Conservation (phyloP, 92 coral and sea anemone species). For the Virgularia gustaviana region DNA sequence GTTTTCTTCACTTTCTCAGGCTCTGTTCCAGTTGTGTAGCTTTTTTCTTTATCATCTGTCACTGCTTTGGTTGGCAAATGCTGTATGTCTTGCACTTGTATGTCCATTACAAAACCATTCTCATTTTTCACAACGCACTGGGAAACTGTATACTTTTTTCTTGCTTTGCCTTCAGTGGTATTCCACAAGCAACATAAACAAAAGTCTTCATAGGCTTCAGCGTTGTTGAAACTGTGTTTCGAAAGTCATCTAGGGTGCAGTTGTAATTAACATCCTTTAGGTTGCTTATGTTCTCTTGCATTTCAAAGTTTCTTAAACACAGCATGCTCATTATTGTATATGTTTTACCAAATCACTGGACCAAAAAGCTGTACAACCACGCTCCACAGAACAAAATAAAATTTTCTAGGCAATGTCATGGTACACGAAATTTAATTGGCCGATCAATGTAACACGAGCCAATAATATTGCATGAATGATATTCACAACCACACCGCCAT, state of each 20-base stretch:
- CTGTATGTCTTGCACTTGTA: not conserved
- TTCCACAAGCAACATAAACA: constrained; percentile 1
- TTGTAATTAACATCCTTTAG: not conserved
- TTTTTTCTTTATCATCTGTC: no score
- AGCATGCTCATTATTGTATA: not conserved
- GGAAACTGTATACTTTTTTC: not conserved
- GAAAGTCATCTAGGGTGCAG: not conserved
- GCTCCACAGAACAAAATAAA: no score
- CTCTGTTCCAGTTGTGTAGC: no score
- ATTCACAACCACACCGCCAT: no score
- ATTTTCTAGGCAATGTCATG: no score
- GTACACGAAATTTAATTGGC: no score
- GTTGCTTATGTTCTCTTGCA: not conserved
- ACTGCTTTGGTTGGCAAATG: no score
- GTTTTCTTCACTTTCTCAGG: no score
- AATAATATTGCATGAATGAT: no score
- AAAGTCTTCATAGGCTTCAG: not conserved
- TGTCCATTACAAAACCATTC: not conserved
- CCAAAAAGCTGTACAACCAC: not conserved
- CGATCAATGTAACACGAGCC: no score
- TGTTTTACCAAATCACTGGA: not conserved
- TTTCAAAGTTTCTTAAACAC: not conserved
- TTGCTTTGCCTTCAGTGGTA: constrained; percentile 20
- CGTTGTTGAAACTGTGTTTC: not conserved
- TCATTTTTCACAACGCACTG: constrained; percentile 8